A percentile compares a stretch with the other conserved stretches of the same genome.
These are phyloP conservation scores for Tiaroga cobitis DNA, from an alignment of 2,797 vertebrate species.

Conservation along the genomic window DNA sequence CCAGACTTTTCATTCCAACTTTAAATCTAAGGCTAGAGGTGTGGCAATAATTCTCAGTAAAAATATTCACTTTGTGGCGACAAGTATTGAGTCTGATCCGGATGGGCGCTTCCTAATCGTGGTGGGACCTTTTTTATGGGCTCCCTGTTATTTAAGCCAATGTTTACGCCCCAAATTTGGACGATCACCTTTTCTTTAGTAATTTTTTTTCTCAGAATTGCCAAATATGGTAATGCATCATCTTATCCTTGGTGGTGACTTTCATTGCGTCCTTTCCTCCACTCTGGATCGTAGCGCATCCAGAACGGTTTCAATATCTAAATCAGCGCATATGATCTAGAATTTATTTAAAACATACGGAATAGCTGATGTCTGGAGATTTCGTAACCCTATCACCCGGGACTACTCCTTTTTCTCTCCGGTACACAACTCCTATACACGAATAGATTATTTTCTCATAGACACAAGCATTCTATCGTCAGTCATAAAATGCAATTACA, in stretches of 20 bases:
- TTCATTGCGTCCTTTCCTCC: no score
- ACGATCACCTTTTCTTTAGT: background rate
- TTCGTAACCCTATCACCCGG: background rate
- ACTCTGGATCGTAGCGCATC: background rate
- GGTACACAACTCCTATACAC: background rate
- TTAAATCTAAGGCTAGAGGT: constrained; percentile 21
- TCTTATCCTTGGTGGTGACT: no score
- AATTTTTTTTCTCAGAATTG: background rate
- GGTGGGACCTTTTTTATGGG: background rate
- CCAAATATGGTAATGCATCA: no score
- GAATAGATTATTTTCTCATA: background rate
- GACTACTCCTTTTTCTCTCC: constrained; percentile 16
- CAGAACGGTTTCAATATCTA: background rate
- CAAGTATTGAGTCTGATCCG: background rate
- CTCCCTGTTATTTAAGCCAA: background rate
- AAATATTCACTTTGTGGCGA: background rate
- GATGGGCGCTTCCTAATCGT: background rate
- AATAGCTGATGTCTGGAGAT: constrained; percentile 11
- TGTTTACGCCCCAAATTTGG: background rate
- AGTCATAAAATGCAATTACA: background rate
- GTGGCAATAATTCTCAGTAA: background rate
- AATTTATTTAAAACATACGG: constrained; percentile 12
- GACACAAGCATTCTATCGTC: background rate
- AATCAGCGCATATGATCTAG: background rate
- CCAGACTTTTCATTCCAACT: constrained; percentile 21